A percentile compares a stretch with the other conserved stretches of the same genome.
Conservation (phyloP, 2,113 vertebrate genomes). For the Aptenodytes patagonicus region DNA sequence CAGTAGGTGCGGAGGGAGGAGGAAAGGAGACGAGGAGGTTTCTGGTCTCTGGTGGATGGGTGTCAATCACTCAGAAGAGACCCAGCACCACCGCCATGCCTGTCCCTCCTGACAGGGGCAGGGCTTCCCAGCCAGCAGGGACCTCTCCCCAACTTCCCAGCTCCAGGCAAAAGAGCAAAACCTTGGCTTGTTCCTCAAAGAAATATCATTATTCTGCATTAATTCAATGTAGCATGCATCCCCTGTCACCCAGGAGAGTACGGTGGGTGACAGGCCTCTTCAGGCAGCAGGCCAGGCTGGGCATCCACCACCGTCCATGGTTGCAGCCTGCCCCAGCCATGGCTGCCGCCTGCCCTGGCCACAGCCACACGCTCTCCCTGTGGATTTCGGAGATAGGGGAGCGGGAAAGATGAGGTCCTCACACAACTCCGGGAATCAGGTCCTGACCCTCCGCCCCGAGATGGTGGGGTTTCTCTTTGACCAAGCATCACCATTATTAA, state of each 20-base stretch:
- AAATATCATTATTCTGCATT: background rate
- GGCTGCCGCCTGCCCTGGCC: background rate
- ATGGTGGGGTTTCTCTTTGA: background rate
- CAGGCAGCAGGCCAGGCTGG: accelerated
- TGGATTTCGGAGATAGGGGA: background rate
- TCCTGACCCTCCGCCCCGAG: background rate
- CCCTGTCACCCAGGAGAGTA: background rate
- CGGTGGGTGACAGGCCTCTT: background rate
- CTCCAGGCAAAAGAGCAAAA: background rate
- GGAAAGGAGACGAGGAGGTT: background rate
- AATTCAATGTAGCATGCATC: background rate
- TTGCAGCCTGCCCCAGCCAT: accelerated
- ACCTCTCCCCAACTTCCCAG: background rate
- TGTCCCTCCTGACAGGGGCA: background rate
- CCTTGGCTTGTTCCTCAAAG: background rate
- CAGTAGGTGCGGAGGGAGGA: accelerated
- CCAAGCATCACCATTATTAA: background rate
- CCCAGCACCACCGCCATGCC: background rate
- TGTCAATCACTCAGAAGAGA: background rate
- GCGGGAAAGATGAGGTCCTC: background rate
- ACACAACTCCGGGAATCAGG: background rate
- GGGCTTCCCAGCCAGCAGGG: background rate
- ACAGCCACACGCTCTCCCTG: accelerated
- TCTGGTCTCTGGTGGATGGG: background rate
- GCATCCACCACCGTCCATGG: accelerated